phyloP scores from a whole-genome alignment of 2,888 invertebrate species.

The Drosophila multiciliata region DNA sequence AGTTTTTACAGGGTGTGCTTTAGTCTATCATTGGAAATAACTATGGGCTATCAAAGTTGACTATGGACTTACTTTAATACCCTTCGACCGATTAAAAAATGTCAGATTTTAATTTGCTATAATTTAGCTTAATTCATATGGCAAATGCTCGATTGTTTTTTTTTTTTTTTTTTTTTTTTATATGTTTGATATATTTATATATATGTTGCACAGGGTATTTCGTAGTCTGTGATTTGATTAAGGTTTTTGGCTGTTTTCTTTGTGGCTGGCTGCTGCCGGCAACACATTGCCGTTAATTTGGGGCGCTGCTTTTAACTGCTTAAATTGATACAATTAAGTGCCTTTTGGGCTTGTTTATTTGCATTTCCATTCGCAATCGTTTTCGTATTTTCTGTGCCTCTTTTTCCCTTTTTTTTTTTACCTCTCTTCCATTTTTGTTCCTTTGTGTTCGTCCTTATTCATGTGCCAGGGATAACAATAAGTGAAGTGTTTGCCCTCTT shows the following conservation, averaged over 20 bases:
- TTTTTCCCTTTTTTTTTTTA: not conserved
- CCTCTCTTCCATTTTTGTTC: not conserved
- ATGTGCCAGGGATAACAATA: conserved; percentile 55
- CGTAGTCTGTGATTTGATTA: not conserved
- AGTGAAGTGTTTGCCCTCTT: conserved; percentile 60
- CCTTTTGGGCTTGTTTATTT: conserved; percentile 68
- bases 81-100: not conserved
- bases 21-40: not conserved
- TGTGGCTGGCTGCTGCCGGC: not conserved
- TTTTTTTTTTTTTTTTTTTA: no score
- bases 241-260: not conserved
- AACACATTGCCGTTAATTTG: conserved; percentile 39
- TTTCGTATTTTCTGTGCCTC: conserved; percentile 13
- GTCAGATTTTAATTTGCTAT: not conserved
- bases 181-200: no score
- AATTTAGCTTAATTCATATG: not conserved
- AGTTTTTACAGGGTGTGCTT: not conserved
- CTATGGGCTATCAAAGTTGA: not conserved
- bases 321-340: conserved; percentile 77
- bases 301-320: conserved; percentile 58
- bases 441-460: not conserved
- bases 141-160: not conserved
- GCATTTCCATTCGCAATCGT: conserved; percentile 42
- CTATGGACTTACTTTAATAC: not conserved
- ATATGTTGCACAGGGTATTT: conserved; percentile 5